phyloP scores from a whole-genome alignment of 2,888 invertebrate genomes.

The Polietes domitor region DNA sequence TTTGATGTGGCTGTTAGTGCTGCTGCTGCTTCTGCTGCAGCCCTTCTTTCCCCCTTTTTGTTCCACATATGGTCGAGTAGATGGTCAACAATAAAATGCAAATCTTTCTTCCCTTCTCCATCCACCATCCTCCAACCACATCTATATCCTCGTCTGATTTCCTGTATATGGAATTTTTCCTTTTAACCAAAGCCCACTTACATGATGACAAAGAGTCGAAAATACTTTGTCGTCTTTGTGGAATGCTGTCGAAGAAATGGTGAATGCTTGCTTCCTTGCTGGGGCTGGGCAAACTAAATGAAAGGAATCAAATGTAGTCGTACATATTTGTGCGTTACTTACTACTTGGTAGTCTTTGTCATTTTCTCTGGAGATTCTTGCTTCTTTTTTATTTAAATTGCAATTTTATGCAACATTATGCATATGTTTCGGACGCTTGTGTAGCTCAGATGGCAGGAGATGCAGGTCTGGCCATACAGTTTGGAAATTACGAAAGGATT shows the following conservation, averaged over 20 bases:
- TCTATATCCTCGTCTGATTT: background rate
- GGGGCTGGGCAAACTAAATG: background rate
- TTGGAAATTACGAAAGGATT: too few species aligned
- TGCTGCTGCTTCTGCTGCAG: background rate
- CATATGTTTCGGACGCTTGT: conserved; percentile 22
- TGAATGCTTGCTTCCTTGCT: background rate
- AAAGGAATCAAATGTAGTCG: background rate
- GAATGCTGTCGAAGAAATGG: conserved; percentile 4
- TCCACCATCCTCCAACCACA: conserved; percentile 13
- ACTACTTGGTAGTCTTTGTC: conserved; percentile 13
- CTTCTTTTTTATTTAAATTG: conserved; percentile 52
- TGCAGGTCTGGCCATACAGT: too few species aligned
- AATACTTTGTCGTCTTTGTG: background rate
- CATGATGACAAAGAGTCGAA: conserved; percentile 44
- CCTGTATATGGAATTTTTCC: background rate
- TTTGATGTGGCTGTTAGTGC: conserved; percentile 2
- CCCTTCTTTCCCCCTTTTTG: background rate
- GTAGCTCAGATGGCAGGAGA: background rate
- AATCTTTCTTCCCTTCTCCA: background rate
- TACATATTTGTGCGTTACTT: conserved; percentile 11
- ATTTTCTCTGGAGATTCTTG: conserved; percentile 24
- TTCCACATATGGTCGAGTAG: background rate
- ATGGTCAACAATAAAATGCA: conserved; percentile 41
- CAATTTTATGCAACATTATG: conserved; percentile 63
- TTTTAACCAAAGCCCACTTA: conserved; percentile 35